phyloP scores from a whole-genome alignment of 2,797 vertebrate species.

The Strix occidentalis region DNA sequence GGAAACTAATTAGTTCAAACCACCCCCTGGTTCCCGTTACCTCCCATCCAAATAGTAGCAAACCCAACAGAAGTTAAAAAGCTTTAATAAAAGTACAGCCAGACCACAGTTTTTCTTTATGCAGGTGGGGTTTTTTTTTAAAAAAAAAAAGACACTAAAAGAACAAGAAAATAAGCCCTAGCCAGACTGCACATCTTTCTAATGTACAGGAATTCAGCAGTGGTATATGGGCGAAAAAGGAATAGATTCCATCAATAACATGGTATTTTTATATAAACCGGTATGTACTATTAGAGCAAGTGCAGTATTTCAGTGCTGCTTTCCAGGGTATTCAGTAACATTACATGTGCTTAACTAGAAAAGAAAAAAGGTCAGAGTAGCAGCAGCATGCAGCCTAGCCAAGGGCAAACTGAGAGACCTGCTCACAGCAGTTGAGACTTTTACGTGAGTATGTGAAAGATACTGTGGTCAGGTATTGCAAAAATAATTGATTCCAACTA shows the following conservation, averaged over 20 bases:
- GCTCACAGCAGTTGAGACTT: neutral
- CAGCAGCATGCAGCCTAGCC: neutral
- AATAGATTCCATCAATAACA: neutral
- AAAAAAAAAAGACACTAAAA: neutral
- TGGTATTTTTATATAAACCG: neutral
- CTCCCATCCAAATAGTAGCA: conserved; percentile 63
- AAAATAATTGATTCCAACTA: neutral
- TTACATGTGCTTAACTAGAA: neutral
- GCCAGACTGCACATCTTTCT: neutral
- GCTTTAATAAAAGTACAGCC: conserved; percentile 51
- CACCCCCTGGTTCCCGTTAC: neutral
- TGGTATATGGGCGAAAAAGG: neutral
- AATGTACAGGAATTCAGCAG: neutral
- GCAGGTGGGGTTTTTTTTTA: neutral
- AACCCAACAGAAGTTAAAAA: conserved; percentile 29
- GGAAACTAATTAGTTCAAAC: conserved; percentile 69
- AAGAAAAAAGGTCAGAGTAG: neutral
- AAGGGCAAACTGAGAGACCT: neutral
- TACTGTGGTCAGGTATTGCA: neutral
- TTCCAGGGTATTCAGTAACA: neutral
- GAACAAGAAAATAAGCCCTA: neutral
- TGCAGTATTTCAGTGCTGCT: neutral
- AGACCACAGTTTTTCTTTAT: conserved; percentile 55
- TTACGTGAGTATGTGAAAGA: neutral
- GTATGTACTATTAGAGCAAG: neutral